Conservation (phyloP, 1,140 invertebrate species). For the Trichoplusia ni region DNA sequence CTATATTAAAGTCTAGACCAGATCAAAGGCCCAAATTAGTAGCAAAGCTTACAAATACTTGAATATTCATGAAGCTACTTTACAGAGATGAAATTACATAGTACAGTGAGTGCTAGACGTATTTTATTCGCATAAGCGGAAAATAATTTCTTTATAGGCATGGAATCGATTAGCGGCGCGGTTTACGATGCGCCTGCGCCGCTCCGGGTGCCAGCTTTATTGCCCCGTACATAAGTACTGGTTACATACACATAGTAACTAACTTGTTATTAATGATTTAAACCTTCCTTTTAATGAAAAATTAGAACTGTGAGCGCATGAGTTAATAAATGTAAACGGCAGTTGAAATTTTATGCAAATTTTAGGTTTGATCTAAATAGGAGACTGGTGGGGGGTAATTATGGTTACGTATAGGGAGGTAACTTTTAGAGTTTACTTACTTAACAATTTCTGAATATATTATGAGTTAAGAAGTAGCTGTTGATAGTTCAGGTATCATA, state of each 20-base stretch:
- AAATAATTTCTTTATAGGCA: conserved; percentile 47
- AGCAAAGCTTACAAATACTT: not conserved
- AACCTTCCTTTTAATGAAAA: conserved; percentile 23
- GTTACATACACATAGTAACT: not conserved
- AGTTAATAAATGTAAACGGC: conserved; percentile 5
- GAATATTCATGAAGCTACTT: conserved; percentile 20
- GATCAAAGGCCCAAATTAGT: not conserved
- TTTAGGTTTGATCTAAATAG: not conserved
- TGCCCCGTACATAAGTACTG: conserved; percentile 4
- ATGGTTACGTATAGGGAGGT: not conserved
- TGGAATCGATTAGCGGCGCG: conserved; percentile 39
- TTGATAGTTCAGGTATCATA: too few relatives aligned
- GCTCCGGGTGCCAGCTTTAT: conserved; percentile 28
- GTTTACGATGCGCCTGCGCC: conserved; percentile 34
- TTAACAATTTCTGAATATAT: too few relatives aligned
- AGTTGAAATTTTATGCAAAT: conserved; percentile 14
- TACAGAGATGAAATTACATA: conserved; percentile 25
- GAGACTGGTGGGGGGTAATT: not conserved
- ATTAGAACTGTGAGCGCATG: conserved; percentile 1
- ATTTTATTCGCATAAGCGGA: conserved; percentile 36
- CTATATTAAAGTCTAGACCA: conserved; percentile 1
- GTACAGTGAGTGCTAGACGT: conserved; percentile 4
- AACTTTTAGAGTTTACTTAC: not conserved
- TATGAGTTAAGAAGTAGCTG: too few relatives aligned
- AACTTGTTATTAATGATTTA: conserved; percentile 16